Base-by-base conservation (phyloP, 2,113 vertebrate genomes). In the Eulemur macaco region DNA sequence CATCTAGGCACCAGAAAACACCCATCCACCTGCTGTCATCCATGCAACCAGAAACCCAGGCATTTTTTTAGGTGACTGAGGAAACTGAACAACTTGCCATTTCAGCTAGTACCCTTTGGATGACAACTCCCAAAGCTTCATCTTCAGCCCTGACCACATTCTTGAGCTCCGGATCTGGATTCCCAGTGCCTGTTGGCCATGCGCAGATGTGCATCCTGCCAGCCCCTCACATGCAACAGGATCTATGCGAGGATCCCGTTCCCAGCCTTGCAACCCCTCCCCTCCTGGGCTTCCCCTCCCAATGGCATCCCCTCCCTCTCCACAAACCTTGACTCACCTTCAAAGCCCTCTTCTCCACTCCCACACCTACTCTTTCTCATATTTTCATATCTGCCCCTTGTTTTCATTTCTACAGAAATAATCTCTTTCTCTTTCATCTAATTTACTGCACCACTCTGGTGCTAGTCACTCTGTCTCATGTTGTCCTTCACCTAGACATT, bases 1-100 rank as follows among this genome's bases (percentile, higher is more conserved):
- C 60, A 89, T n/a, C 58, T 42, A 64, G 66, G 64, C 29, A 92
- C 77, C 82, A 89, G 81, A 89, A 71, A 94, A 89, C 31, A 60
- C 11, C 54, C 8, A 0, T 10, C 56, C 29, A 89, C 78, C 78
- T 91, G 56, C 39, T 76, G 31, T 54, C 34, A 27, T 52, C 29
- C 54, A 66, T 2, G n/a, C 25, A 90, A 39, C 11, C 1, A 1
- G 89, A 89, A 85, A 69, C 52, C 82, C 50, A 88, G 56, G 47
- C n/a, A 50, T 86, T 37, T 25, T 45, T 91, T 89, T 56, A 60
- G 68, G 73, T 68, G 37, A 78, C 1, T 29, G 29, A 96, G 31
- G 68, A 94, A 94, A 76, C 6, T n/a, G 27, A 95, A 87, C 9
- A 80, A 91, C 56, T 66, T 82, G n/a, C 21, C 29, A 47, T 91